phyloP scores from a whole-genome alignment of 2,113 vertebrate genomes.

The Hypomesus transpacificus region DNA sequence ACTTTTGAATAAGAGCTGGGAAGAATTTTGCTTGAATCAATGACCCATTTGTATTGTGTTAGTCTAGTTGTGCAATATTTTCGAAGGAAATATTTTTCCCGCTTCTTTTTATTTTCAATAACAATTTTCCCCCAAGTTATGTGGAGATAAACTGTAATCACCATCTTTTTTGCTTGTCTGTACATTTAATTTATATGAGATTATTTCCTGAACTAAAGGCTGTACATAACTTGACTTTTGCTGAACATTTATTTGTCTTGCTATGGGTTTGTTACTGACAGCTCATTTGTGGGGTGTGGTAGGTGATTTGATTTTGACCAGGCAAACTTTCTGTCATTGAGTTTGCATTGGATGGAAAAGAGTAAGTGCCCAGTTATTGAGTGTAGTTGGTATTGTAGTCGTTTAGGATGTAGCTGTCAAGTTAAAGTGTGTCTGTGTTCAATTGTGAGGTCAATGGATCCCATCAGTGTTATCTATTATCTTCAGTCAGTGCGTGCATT shows the following conservation, averaged over 20 bases:
- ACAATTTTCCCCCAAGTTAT: slow-evolving; percentile 40
- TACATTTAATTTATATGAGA: slow-evolving; percentile 79
- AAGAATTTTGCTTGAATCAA: slow-evolving; percentile 53
- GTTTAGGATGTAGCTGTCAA: slow-evolving; percentile 65
- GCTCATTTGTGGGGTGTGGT: slow-evolving; percentile 25
- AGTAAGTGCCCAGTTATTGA: slow-evolving; percentile 63
- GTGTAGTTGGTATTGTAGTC: slow-evolving; percentile 66
- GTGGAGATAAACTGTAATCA: slow-evolving; percentile 34
- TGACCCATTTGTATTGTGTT: slow-evolving; percentile 61
- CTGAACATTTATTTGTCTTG: slow-evolving; percentile 71
- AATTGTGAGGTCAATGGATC: slow-evolving; percentile 61
- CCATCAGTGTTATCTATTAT: slow-evolving; percentile 67
- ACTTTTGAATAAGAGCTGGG: slow-evolving; percentile 20
- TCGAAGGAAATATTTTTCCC: slow-evolving; percentile 36
- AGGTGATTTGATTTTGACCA: slow-evolving; percentile 26
- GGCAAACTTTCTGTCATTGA: slow-evolving; percentile 57
- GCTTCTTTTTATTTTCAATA: slow-evolving; percentile 63
- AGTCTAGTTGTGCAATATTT: slow-evolving; percentile 84
- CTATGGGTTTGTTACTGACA: slow-evolving; percentile 63
- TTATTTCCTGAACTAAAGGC: slow-evolving; percentile 68
- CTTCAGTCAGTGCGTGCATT: slow-evolving; percentile 44
- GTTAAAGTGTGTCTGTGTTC: slow-evolving; percentile 66
- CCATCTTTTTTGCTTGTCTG: slow-evolving; percentile 67
- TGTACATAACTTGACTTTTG: slow-evolving; percentile 67
- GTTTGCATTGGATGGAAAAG: slow-evolving; percentile 61